These are phyloP conservation scores for Drosophila infuscata DNA, from an alignment of 2,888 invertebrate genomes.

Conservation along the genomic window DNA sequence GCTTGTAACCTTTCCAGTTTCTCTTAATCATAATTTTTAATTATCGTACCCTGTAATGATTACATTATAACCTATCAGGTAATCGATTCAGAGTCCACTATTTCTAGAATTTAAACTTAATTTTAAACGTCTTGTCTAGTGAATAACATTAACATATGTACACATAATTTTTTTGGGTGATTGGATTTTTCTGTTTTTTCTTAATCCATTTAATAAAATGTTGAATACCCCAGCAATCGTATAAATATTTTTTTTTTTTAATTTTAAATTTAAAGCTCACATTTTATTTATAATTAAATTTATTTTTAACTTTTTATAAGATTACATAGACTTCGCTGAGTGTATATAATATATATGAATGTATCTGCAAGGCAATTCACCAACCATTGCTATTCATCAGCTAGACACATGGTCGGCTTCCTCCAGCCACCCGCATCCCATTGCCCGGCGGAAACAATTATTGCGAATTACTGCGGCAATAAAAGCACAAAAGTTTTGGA, in stretches of 20 bases:
- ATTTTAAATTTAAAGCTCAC: background rate
- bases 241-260: background rate
- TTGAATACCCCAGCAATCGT: background rate
- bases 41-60: background rate
- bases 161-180: no score
- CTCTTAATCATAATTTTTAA: background rate
- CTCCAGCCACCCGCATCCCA: slow-evolving; percentile 6
- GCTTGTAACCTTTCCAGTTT: background rate
- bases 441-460: slow-evolving; percentile 71
- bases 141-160: background rate
- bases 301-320: background rate
- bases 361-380: background rate
- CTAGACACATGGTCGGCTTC: slow-evolving; percentile 39
- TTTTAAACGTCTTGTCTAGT: background rate
- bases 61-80: background rate
- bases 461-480: slow-evolving; percentile 60
- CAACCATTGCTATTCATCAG: slow-evolving; percentile 27
- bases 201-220: no score
- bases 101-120: background rate
- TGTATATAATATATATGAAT: background rate
- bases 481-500: slow-evolving; percentile 56
- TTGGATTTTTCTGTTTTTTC: no score
- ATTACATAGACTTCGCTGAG: background rate
- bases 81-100: background rate
- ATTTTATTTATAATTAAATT: background rate